Evolutionary conservation across 2,888 invertebrate genomes (phyloP).

Genomic region (Rhagium mordax): DNA sequence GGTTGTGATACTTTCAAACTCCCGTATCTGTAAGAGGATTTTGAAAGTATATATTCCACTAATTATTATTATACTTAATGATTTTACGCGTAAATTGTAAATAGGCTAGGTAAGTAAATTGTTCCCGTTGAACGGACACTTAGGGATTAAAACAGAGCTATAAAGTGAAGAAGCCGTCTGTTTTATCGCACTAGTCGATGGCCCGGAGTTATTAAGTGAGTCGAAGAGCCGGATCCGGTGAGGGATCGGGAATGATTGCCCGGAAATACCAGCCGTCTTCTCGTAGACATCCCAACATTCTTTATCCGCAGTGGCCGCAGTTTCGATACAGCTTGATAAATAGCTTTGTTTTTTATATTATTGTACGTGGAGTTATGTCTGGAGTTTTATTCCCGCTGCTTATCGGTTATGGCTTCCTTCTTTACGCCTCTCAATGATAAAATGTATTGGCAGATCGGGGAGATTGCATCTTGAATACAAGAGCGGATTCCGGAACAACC

Average conservation of each 20-base stretch:
- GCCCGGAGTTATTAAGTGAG: constrained; percentile 62
- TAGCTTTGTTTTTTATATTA: constrained; percentile 57
- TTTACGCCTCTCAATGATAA: constrained; percentile 35
- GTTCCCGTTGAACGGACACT: constrained; percentile 16
- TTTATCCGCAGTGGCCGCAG: constrained; percentile 54
- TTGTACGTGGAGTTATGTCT: constrained; percentile 49
- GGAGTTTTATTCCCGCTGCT: constrained; percentile 50
- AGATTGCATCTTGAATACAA: neutral
- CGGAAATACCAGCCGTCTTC: constrained; percentile 62
- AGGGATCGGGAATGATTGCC: constrained; percentile 61
- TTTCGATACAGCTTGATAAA: constrained; percentile 62
- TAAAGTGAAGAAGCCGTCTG: constrained; percentile 35
- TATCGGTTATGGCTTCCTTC: constrained; percentile 41
- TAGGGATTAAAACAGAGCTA: constrained; percentile 4
- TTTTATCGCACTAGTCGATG: constrained; percentile 50
- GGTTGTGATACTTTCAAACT: no score
- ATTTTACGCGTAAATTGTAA: no score
- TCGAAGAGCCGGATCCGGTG: constrained; percentile 57
- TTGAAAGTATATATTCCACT: no score
- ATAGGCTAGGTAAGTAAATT: no score
- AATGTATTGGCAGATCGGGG: neutral
- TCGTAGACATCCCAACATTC: constrained; percentile 59
- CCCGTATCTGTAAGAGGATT: no score
- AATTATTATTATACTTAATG: no score
- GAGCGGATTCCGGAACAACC: neutral